Evolutionary conservation across 2,797 vertebrate species (phyloP), one percentile per base, ranked within the genome.

Genomic region (Peromyscus nudipes): DNA sequence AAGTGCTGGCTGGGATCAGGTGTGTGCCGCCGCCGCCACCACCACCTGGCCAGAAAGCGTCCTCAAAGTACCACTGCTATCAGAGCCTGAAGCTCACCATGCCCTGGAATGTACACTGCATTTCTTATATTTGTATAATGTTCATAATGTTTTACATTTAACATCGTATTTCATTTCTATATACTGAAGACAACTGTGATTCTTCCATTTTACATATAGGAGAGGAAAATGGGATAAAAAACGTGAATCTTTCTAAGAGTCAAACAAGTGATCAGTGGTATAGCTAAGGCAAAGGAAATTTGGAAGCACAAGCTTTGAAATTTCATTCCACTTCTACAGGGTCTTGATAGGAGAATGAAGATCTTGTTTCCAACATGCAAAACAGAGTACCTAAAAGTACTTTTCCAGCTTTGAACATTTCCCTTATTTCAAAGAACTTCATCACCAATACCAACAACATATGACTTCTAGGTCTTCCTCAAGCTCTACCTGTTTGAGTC

Each of bases 121-220:
- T 13, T 43, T 71, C 80, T 69, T 57, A 0, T 10, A 3, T 46
- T 34, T 80, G 11, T n/a, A 67, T 12, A 21, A 81, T 29, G 71
- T 83, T 95, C 75, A 93, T 77, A 92, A 76, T 21, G 31, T 25
- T 94, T 77, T 91, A 67, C 49, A 77, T 46, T 55, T 73, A 76
- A 55, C 9, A 71, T 52, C 75, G 64, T 49, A 71, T 49, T 86
- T 82, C 75, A 85, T 80, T 65, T 34, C 55, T 27, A 71, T 8
- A 77, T 1, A 21, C 29, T 80, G 19, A 71, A 4, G 21, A 90
- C 10, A 77, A 77, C 88, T 17, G 34, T 4, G 21, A 84, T 31
- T 57, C 52, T 12, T 7, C 23, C 25, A 37, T 92, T 76, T 95
- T 29, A 81, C 0, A 85, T 25, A 90, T 0, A 85, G 40, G 37